Evolutionary conservation across 2,113 vertebrate genomes (phyloP).

Genomic region (Pongo pygmaeus): DNA sequence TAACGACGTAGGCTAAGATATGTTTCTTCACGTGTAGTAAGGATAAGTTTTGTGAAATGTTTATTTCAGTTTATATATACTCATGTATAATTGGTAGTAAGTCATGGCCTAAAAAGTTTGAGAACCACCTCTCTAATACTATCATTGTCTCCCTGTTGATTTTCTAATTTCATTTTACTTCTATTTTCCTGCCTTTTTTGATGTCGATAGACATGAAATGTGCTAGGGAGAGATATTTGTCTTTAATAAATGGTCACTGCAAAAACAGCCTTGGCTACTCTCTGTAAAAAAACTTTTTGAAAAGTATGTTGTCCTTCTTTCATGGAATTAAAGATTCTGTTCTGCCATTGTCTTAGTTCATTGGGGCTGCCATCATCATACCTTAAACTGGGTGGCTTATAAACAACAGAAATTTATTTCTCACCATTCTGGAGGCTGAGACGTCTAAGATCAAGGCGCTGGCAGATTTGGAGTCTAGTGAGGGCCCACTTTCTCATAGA

Average conservation of each 20-base stretch:
- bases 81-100: background rate
- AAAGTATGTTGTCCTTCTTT: background rate
- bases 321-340: background rate
- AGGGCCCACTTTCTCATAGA: no score
- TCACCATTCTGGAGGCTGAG: background rate
- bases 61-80: background rate
- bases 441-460: background rate
- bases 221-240: background rate
- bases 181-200: background rate
- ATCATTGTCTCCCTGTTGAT: background rate
- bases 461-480: background rate
- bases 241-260: constrained; percentile 5
- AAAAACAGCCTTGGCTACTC: background rate
- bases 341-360: background rate
- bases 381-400: background rate
- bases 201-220: background rate
- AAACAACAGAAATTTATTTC: background rate
- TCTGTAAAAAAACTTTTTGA: background rate
- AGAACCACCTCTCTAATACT: background rate
- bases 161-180: constrained; percentile 3
- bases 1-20: background rate
- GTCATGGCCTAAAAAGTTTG: background rate
- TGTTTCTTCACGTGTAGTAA: background rate
- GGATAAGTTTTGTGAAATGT: background rate
- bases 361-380: background rate